Conservation (phyloP, 2,797 vertebrate species). For the Sylvia borin region DNA sequence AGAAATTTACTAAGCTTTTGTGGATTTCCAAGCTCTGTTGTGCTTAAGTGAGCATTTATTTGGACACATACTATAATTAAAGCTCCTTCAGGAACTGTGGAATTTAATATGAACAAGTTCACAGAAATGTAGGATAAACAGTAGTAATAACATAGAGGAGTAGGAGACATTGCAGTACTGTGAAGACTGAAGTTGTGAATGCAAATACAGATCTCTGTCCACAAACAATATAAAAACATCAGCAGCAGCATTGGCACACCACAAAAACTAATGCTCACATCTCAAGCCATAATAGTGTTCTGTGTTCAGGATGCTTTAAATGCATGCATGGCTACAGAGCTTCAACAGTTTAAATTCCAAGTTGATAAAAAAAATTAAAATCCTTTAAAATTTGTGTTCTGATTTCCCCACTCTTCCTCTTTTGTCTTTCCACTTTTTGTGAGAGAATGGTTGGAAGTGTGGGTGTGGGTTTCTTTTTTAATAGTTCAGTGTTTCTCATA, state of each 20-base stretch:
- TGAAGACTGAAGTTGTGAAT: not conserved
- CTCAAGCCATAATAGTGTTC: not conserved
- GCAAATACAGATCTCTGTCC: not conserved
- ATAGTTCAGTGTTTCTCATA: not conserved
- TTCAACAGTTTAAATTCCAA: not conserved
- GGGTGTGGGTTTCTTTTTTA: conserved; percentile 21
- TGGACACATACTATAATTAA: not conserved
- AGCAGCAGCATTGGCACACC: not conserved
- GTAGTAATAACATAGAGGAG: not conserved
- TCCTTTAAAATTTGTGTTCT: not conserved
- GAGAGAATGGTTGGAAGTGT: not conserved
- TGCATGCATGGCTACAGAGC: not conserved
- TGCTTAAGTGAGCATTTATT: not conserved
- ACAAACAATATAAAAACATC: not conserved
- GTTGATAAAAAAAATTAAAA: not conserved
- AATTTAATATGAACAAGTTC: not conserved
- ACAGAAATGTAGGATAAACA: not conserved
- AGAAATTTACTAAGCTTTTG: not conserved
- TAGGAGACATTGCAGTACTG: not conserved
- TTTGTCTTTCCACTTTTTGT: not conserved
- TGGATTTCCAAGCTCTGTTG: not conserved
- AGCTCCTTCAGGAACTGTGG: not conserved
- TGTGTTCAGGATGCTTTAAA: not conserved
- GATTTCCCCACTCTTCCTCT: not conserved
- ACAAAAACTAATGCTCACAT: fast-evolving